These are phyloP conservation scores for Sapajus apella DNA, from an alignment of 2,113 vertebrate genomes.

Conservation along the genomic window DNA sequence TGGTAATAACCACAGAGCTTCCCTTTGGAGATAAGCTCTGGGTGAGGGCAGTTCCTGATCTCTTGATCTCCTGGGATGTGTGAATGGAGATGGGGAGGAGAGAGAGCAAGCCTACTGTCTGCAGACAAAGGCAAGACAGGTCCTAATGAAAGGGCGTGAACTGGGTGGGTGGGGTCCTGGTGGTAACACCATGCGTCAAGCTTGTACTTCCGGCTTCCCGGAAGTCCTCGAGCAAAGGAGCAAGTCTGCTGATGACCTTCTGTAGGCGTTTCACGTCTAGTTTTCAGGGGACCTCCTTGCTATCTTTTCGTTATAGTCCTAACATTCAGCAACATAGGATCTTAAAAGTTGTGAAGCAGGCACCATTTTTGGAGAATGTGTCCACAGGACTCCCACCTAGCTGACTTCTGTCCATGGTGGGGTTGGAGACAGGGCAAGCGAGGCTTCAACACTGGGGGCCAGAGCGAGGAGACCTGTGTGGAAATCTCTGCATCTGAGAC, in stretches of 20 bases:
- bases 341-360: background rate
- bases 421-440: background rate
- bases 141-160: background rate
- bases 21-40: background rate
- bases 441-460: fast-evolving
- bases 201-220: background rate
- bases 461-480: background rate
- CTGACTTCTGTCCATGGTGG: background rate
- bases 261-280: background rate
- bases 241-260: fast-evolving
- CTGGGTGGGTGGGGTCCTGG: background rate
- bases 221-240: background rate
- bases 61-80: background rate
- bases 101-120: background rate
- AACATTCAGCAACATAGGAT: background rate
- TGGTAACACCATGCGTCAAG: fast-evolving
- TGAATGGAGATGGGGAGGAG: background rate
- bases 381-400: background rate
- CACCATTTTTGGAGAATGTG: background rate
- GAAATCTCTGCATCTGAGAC: background rate
- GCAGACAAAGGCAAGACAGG: background rate
- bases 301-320: background rate
- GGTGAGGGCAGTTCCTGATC: too few relatives aligned
- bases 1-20: background rate
- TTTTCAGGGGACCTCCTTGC: background rate